These are phyloP conservation scores for Centroberyx gerrardi DNA, from an alignment of 2,797 vertebrate species.

Conservation along the genomic window DNA sequence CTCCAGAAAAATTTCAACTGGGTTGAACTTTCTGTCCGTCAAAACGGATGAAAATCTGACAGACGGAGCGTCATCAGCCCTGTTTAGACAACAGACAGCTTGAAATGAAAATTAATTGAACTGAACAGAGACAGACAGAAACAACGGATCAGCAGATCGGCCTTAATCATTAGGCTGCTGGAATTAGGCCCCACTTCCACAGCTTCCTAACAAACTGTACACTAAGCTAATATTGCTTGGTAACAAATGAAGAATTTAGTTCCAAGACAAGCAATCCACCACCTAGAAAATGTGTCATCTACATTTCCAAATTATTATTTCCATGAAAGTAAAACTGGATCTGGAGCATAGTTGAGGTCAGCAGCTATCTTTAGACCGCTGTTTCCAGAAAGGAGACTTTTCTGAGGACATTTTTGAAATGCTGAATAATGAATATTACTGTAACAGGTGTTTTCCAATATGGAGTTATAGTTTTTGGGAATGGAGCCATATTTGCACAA, in stretches of 20 bases:
- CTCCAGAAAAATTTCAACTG: too few species aligned
- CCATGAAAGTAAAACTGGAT: conserved; percentile 27
- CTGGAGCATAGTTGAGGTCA: background rate
- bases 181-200: background rate
- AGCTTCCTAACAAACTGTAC: background rate
- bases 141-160: too few species aligned
- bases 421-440: conserved; percentile 45
- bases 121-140: too few species aligned
- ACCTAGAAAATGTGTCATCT: conserved; percentile 14
- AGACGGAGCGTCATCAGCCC: too few species aligned
- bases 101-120: too few species aligned
- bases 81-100: too few species aligned
- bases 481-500: conserved; percentile 47
- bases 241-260: background rate
- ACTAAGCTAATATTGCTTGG: background rate
- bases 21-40: too few species aligned
- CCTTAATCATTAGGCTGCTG: too few species aligned
- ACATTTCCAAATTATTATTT: conserved; percentile 25
- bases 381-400: background rate
- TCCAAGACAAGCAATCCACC: background rate
- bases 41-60: too few species aligned
- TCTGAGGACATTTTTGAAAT: conserved; percentile 4
- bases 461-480: conserved; percentile 28
- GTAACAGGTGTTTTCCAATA: conserved; percentile 40
- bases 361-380: conserved; percentile 3